Conservation (phyloP, 2,113 vertebrate genomes). For the Laterallus jamaicensis region DNA sequence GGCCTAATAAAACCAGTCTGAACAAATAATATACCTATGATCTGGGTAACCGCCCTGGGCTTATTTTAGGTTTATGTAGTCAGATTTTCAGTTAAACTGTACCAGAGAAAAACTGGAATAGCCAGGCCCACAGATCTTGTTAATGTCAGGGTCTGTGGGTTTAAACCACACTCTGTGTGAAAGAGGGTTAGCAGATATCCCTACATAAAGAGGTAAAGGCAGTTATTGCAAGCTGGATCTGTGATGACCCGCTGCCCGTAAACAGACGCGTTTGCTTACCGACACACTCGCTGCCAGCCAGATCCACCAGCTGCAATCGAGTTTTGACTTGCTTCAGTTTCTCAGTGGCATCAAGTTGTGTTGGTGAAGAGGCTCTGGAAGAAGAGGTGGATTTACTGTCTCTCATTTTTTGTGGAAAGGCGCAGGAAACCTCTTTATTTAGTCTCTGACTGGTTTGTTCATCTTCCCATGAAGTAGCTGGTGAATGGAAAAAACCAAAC, state of each 20-base stretch:
- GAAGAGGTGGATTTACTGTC: background rate
- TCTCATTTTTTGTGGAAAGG: background rate
- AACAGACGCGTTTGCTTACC: constrained; percentile 53
- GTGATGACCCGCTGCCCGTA: background rate
- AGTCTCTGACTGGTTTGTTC: background rate
- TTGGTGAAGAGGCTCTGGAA: background rate
- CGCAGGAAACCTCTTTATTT: background rate
- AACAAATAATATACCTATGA: background rate
- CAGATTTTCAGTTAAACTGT: background rate
- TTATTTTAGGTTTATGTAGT: background rate
- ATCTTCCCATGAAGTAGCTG: constrained; percentile 37
- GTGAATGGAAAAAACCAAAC: background rate
- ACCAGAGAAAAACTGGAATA: background rate
- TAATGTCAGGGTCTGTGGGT: background rate
- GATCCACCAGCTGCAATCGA: constrained; percentile 85
- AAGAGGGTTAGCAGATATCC: background rate
- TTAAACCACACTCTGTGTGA: background rate
- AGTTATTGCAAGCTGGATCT: background rate
- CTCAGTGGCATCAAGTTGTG: background rate
- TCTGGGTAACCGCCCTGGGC: background rate
- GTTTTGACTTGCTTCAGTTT: constrained; percentile 52
- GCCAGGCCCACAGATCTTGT: background rate
- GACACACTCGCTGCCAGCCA: constrained; percentile 84
- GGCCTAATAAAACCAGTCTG: constrained; percentile 28
- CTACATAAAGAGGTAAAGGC: background rate